Evolutionary conservation across 2,113 vertebrate genomes (phyloP).

Genomic region (Leucoraja erinaceus): DNA sequence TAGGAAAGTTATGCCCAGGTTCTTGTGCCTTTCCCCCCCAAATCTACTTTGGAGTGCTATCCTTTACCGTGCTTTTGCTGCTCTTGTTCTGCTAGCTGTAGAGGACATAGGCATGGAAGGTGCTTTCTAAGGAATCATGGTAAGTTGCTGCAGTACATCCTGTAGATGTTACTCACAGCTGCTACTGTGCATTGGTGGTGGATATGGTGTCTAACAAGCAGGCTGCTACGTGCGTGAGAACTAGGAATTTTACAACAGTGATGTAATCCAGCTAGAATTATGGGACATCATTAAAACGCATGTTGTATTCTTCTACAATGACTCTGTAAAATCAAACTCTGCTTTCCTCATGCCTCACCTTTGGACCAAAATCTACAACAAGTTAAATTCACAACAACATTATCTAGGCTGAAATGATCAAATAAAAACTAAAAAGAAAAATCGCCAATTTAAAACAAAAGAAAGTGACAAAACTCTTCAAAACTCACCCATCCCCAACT

Average conservation of each 20-base stretch:
- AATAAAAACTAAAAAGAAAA: neutral
- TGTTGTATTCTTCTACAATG: neutral
- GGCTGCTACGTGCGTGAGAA: neutral
- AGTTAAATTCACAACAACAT: neutral
- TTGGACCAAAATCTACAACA: neutral
- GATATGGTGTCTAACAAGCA: too few relatives aligned
- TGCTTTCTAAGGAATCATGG: too few relatives aligned
- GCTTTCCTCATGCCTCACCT: neutral
- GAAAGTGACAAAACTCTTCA: neutral
- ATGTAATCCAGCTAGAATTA: neutral
- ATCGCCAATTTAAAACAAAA: neutral
- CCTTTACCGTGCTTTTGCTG: too few relatives aligned
- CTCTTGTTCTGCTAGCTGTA: too few relatives aligned
- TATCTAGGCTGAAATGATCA: neutral
- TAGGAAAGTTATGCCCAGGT: too few relatives aligned
- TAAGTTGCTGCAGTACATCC: too few relatives aligned
- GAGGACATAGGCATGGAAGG: too few relatives aligned
- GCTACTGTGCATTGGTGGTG: too few relatives aligned
- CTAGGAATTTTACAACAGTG: neutral
- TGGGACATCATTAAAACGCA: neutral
- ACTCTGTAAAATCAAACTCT: neutral
- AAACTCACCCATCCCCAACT: neutral
- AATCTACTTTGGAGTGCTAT: too few relatives aligned
- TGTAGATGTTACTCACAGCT: too few relatives aligned
- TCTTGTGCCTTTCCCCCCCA: too few relatives aligned